phyloP scores from a whole-genome alignment of 2,797 vertebrate genomes.

The Lacerta agilis region DNA sequence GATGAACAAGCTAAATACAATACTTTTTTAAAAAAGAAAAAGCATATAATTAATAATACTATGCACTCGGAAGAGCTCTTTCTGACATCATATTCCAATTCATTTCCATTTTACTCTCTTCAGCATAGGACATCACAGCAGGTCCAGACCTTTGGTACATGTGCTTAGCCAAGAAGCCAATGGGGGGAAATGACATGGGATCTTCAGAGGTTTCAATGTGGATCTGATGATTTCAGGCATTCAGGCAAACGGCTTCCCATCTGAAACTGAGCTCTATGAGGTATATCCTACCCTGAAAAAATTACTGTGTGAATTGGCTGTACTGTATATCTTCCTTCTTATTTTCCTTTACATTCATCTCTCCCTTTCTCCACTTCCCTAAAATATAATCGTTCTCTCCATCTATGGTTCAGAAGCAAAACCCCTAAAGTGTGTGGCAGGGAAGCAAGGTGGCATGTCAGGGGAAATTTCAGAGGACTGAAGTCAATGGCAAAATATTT shows the following conservation, averaged over 20 bases:
- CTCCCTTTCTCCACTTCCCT: neutral
- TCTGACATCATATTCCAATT: neutral
- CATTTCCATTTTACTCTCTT: neutral
- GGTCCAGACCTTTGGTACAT: neutral
- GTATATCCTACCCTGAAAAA: neutral
- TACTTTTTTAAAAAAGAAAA: neutral
- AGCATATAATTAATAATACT: neutral
- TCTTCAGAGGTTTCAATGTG: neutral
- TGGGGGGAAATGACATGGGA: neutral
- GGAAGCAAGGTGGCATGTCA: slow-evolving; percentile 14
- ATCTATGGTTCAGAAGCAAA: neutral
- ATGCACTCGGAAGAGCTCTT: neutral
- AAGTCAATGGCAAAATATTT: slow-evolving; percentile 31
- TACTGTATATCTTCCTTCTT: neutral
- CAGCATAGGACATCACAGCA: neutral
- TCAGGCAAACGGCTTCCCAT: neutral
- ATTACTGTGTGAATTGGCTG: neutral
- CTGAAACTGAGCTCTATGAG: neutral
- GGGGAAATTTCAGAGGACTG: slow-evolving; percentile 49
- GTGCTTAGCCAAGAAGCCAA: neutral
- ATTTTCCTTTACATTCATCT: neutral
- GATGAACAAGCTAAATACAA: neutral
- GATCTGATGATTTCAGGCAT: neutral
- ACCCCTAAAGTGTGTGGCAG: slow-evolving; percentile 20
- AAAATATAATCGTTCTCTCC: neutral